Base-by-base conservation (phyloP, 2,888 invertebrate species). In the Netelia melanura region DNA sequence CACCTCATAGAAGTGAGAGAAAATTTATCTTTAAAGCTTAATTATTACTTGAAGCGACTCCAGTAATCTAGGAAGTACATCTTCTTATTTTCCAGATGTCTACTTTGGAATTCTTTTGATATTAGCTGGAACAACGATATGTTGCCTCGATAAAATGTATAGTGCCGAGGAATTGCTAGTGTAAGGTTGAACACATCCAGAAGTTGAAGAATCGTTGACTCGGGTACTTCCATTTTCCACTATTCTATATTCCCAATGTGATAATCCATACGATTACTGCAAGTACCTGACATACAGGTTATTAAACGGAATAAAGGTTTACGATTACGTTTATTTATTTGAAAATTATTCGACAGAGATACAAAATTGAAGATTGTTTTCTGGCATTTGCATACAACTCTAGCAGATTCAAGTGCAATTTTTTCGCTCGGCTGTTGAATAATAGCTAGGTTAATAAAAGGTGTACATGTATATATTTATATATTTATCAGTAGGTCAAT, bases 111-210 rank as follows among this genome's bases (percentile, higher is more conserved):
- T 96, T 86, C 79, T 94, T 17, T 90, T 96, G 9, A 95, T 96
- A 70, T 92, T 96, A 75, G 88, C 92, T 3, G 96, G 96, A 23
- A 96, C 96, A 2, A 94, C 94, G 25, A 92, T 96, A 8, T 96
- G 96, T 90, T 96, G 96, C 85, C 93, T 95, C 88, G 96, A 96
- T 88, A 95, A 95, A 88, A 23, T 90, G 70, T 77, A 86, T 67
- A 65, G 52, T 62, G 64, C 70, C 8, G 52, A 83, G 30, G 56
- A 64, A 44, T 21, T 52, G 56, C 1, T 23, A 1, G 56, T 14
- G 17, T 17, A 30, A 14, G 17, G 8, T 52, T 10, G 6, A 62
- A 62, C 30, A 11, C 17, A n/a, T 11, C 38, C 21, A 23, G 17
- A 10, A 68, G 21, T 68, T 11, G 11, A 11, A 17, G 23, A 23